Evolutionary conservation across 1,140 invertebrate genomes (phyloP).

Genomic region (Nylanderia fulva): DNA sequence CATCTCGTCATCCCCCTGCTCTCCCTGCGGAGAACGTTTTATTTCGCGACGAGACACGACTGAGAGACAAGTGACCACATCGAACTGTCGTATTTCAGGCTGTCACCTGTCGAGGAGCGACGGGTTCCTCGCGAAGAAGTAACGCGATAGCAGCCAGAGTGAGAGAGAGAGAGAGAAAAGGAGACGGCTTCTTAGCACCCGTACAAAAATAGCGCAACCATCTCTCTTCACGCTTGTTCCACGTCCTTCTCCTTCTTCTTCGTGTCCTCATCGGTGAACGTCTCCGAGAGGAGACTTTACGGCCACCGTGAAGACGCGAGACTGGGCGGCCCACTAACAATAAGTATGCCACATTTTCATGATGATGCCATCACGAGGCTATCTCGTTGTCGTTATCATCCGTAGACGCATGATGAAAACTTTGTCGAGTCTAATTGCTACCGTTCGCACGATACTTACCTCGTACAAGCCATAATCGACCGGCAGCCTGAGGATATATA

Average conservation of each 20-base stretch:
- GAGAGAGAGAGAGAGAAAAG: constrained; percentile 58
- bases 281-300: constrained; percentile 42
- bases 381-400: constrained; percentile 39
- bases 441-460: not conserved
- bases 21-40: constrained; percentile 74
- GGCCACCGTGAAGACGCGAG: constrained; percentile 21
- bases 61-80: constrained; percentile 83
- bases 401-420: constrained; percentile 53
- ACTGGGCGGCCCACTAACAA: constrained; percentile 46
- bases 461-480: not conserved
- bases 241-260: constrained; percentile 26
- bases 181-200: constrained; percentile 54
- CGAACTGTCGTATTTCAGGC: constrained; percentile 82
- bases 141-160: constrained; percentile 48
- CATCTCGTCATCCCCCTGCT: constrained; percentile 3
- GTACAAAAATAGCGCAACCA: constrained; percentile 68
- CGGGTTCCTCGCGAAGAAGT: constrained; percentile 63
- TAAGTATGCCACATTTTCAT: constrained; percentile 70
- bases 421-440: constrained; percentile 66
- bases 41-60: constrained; percentile 77
- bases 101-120: constrained; percentile 78
- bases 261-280: constrained; percentile 36
- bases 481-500: not conserved
- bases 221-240: constrained; percentile 24
- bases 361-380: constrained; percentile 54